phyloP scores from a whole-genome alignment of 1,140 invertebrate species.

The Olivierus martensii region DNA sequence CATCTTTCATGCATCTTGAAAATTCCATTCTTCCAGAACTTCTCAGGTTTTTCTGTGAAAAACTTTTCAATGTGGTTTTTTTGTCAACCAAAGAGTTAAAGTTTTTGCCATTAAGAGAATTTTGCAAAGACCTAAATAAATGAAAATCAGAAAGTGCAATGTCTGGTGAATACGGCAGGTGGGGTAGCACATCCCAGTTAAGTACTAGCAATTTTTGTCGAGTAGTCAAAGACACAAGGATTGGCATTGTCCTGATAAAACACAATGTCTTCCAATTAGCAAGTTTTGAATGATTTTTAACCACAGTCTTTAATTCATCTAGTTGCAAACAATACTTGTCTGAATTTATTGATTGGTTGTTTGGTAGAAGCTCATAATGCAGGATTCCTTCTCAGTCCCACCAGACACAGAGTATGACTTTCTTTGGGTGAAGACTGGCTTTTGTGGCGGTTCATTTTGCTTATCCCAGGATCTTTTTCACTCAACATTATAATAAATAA shows the following conservation, averaged over 20 bases:
- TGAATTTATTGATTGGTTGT: conserved; percentile 10
- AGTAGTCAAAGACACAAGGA: conserved; percentile 19
- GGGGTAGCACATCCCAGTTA: conserved; percentile 30
- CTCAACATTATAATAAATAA: neutral
- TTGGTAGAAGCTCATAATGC: conserved; percentile 6
- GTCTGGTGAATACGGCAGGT: conserved; percentile 34
- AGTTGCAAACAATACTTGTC: conserved; percentile 3
- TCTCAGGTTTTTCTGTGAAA: neutral
- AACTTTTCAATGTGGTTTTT: neutral
- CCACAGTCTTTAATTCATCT: neutral
- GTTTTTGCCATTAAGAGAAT: neutral
- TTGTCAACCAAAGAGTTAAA: neutral
- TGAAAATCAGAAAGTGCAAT: conserved; percentile 30
- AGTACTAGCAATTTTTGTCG: conserved; percentile 25
- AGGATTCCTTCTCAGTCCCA: conserved; percentile 8
- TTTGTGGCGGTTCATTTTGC: conserved; percentile 3
- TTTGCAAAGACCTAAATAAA: conserved; percentile 23
- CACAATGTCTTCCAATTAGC: neutral
- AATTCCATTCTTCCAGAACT: neutral
- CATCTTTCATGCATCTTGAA: neutral
- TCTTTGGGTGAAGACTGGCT: neutral
- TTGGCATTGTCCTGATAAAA: conserved; percentile 22
- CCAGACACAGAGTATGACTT: conserved; percentile 3
- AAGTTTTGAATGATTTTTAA: neutral
- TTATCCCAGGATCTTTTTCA: neutral